These are phyloP conservation scores for Paramormyrops kingsleyae DNA, from an alignment of 2,113 vertebrate species.

Conservation along the genomic window DNA sequence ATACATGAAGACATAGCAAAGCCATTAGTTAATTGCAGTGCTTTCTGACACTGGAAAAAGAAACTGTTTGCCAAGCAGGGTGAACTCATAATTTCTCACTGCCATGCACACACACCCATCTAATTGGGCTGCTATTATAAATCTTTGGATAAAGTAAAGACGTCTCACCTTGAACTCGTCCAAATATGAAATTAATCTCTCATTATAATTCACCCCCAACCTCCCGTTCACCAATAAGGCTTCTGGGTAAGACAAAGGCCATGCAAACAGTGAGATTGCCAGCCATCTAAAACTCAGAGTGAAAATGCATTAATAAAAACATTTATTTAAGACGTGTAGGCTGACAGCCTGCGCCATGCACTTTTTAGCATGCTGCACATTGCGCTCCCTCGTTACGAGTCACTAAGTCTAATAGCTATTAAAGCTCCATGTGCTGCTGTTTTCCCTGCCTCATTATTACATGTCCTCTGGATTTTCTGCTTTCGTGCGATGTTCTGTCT, in stretches of 20 bases:
- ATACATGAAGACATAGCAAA: not conserved
- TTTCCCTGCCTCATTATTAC: not conserved
- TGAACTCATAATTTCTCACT: not conserved
- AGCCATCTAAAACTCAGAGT: not conserved
- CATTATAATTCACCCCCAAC: not conserved
- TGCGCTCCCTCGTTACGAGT: not conserved
- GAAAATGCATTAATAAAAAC: not conserved
- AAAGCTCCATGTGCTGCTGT: not conserved
- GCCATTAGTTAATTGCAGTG: not conserved
- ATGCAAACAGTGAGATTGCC: not conserved
- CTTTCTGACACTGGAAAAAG: not conserved
- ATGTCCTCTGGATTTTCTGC: not conserved
- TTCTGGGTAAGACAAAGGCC: not conserved
- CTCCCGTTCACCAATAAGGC: not conserved
- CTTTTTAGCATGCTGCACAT: not conserved
- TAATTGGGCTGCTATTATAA: conserved; percentile 11
- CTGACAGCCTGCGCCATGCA: not conserved
- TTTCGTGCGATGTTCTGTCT: not conserved
- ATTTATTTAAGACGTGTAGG: not conserved
- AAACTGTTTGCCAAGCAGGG: not conserved
- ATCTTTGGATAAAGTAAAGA: not conserved
- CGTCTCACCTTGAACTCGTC: not conserved
- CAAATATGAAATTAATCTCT: not conserved
- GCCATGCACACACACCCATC: not conserved
- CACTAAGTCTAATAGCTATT: not conserved